A percentile compares a stretch with the other conserved stretches of the same genome.
phyloP scores from a whole-genome alignment of 1,140 invertebrate genomes.

The Mycetomoellerius zeteki region DNA sequence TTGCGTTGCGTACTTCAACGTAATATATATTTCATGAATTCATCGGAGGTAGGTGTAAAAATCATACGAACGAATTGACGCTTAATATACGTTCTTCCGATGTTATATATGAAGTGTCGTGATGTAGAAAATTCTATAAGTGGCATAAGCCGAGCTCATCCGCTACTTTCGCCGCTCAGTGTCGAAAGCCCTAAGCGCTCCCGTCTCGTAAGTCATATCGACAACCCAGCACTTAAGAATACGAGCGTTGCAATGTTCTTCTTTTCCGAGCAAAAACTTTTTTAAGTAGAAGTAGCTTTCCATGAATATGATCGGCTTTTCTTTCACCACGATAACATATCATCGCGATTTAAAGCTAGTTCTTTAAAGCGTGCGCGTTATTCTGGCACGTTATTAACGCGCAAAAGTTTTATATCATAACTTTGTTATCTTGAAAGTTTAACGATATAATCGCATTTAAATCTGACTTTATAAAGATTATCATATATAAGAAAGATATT shows the following conservation, averaged over 20 bases:
- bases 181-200: slow-evolving; percentile 54
- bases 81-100: background rate
- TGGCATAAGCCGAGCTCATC: slow-evolving; percentile 43
- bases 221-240: slow-evolving; percentile 55
- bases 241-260: slow-evolving; percentile 13
- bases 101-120: background rate
- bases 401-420: slow-evolving; percentile 48
- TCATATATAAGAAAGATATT: background rate
- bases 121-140: slow-evolving; percentile 44
- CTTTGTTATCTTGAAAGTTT: slow-evolving; percentile 17
- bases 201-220: slow-evolving; percentile 44
- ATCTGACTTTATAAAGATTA: background rate
- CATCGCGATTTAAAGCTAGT: slow-evolving; percentile 34
- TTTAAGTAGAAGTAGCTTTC: background rate
- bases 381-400: slow-evolving; percentile 33
- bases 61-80: slow-evolving; percentile 25
- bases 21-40: slow-evolving; percentile 23
- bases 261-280: slow-evolving; percentile 16
- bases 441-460: background rate
- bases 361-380: background rate
- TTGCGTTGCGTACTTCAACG: background rate
- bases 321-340: slow-evolving; percentile 38
- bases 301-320: slow-evolving; percentile 48
- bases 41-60: slow-evolving; percentile 14
- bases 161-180: slow-evolving; percentile 21